Evolutionary conservation across 2,888 invertebrate genomes (phyloP), one percentile per base, ranked within the genome.

Genomic region (Sinohyriopsis cumingii): DNA sequence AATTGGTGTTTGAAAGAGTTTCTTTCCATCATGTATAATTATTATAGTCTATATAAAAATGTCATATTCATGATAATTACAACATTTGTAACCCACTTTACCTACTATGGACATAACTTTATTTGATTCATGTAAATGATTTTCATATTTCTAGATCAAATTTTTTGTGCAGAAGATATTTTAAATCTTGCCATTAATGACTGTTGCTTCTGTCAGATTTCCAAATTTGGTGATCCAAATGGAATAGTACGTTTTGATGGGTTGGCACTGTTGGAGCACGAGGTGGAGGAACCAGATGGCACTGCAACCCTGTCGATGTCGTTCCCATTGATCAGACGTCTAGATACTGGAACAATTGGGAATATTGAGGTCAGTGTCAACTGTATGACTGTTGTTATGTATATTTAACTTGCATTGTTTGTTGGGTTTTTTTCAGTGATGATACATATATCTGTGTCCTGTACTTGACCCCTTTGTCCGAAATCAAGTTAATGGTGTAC

Each of bases 221-320:
- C 77, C 55, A 88, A 88, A 75, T 85, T 82, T 83, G 89, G 89
- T 19, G 80, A 88, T 66, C 88, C 88, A 3, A 89, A 88, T 82
- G 89, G 89, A 20, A 83, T 89, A 28, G 76, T 89, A 18, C 73
- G 79, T 59, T 88, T 89, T 76, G 78, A 80, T 59, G 85, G 82
- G 3, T 77, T 76, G 7, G 84, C 88, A 15, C 81, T 78, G 68
- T 55, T 68, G 4, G 68, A 66, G 19, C 71, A 85, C 54, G 78
- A 78, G 24, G 79, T 87, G 28, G 84, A 86, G 19, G 89, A 89
- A 75, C 88, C 89, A 22, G 71, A 75, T 20, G 81, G 80, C 1
- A 61, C 65, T 18, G 69, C 67, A 25, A 82, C 81, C 12, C 63
- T 76, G 3, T 65, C 75, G 9, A 60, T 89, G 28, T 72, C 69